Evolutionary conservation across 1,140 invertebrate species (phyloP).

Genomic region (Zaprionus camerounensis): DNA sequence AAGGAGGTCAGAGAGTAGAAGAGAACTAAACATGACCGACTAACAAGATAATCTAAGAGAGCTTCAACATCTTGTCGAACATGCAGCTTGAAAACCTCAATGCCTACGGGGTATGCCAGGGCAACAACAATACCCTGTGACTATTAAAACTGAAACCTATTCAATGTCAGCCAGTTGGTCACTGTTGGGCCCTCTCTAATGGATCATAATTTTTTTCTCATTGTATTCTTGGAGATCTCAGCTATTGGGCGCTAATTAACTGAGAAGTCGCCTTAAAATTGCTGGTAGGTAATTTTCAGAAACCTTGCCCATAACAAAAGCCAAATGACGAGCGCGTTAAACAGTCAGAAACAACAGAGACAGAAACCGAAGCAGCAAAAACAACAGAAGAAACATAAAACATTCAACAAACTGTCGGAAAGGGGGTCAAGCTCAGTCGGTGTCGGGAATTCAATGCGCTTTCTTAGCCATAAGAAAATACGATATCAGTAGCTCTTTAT

Average conservation of each 20-base stretch:
- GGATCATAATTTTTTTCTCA: slow-evolving; percentile 66
- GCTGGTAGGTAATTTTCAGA: slow-evolving; percentile 32
- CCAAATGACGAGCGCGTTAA: slow-evolving; percentile 51
- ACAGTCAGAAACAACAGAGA: slow-evolving; percentile 26
- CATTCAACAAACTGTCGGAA: slow-evolving; percentile 45
- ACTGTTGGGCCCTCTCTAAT: slow-evolving; percentile 55
- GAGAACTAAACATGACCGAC: slow-evolving; percentile 9
- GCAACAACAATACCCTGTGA: not conserved
- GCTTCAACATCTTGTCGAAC: slow-evolving; percentile 13
- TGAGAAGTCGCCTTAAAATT: slow-evolving; percentile 65
- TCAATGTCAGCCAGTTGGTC: slow-evolving; percentile 44
- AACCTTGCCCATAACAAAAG: slow-evolving; percentile 56
- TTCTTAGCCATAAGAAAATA: slow-evolving; percentile 53
- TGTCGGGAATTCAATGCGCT: slow-evolving; percentile 47
- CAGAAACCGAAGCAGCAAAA: slow-evolving; percentile 22
- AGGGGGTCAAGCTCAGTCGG: slow-evolving; percentile 53
- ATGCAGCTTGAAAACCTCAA: not conserved
- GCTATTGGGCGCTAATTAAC: slow-evolving; percentile 64
- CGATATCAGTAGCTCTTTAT: slow-evolving; percentile 44
- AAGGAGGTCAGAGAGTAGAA: slow-evolving; percentile 29
- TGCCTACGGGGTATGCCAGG: slow-evolving; percentile 10
- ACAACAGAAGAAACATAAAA: slow-evolving; percentile 32
- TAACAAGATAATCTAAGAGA: slow-evolving; percentile 15
- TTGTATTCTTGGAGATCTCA: slow-evolving; percentile 57
- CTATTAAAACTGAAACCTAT: not conserved